phyloP scores from a whole-genome alignment of 1,140 invertebrate species.

The Scylla paramamosain region DNA sequence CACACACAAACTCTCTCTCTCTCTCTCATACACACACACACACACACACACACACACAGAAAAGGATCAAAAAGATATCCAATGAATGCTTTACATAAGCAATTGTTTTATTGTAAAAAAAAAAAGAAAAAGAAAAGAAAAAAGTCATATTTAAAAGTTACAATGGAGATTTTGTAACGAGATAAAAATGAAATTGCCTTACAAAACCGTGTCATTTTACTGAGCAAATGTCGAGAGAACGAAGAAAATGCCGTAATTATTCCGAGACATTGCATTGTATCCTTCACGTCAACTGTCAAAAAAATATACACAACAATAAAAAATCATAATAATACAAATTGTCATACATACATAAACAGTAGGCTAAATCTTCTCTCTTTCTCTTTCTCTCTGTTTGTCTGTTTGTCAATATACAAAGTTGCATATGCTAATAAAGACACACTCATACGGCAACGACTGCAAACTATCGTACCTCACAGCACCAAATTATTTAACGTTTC shows the following conservation, averaged over 20 bases:
- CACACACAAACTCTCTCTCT: too few species aligned
- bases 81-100: not conserved
- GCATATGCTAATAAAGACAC: too few species aligned
- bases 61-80: too few species aligned
- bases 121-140: constrained; percentile 17
- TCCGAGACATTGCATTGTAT: not conserved
- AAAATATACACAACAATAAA: not conserved
- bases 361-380: too few species aligned
- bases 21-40: too few species aligned
- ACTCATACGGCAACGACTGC: too few species aligned
- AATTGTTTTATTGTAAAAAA: constrained; percentile 6
- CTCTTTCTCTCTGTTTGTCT: too few species aligned
- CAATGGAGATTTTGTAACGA: not conserved
- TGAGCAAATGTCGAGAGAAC: not conserved
- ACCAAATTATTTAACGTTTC: too few species aligned
- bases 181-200: not conserved
- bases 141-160: not conserved
- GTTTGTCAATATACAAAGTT: too few species aligned
- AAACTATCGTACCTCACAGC: too few species aligned
- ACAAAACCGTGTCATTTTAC: not conserved
- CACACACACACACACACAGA: too few species aligned
- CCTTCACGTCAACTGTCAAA: not conserved
- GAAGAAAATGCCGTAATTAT: not conserved
- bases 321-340: not conserved
- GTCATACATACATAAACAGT: not conserved